These are phyloP conservation scores for cat (Felis catus) DNA, from an alignment of 2,113 vertebrate species.

Conservation along the genomic window DNA sequence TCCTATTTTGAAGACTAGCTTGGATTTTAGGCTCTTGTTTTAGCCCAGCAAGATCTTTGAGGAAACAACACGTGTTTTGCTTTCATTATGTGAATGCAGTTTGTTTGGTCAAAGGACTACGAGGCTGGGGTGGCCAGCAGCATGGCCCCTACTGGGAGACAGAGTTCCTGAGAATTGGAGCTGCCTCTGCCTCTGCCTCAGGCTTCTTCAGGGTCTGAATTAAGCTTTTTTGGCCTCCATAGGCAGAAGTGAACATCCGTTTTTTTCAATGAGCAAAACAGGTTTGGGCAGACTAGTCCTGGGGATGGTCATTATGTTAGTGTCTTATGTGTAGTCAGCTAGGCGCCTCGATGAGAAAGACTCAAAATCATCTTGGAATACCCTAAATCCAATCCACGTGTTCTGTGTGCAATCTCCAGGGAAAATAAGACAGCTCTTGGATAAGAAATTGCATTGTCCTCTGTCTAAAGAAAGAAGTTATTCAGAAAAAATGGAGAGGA, in stretches of 20 bases:
- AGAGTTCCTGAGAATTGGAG: neutral
- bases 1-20: neutral
- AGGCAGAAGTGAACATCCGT: neutral
- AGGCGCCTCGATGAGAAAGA: neutral
- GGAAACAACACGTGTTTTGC: neutral
- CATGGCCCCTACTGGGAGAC: neutral
- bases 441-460: neutral
- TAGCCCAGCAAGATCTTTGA: neutral
- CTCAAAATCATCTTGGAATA: neutral
- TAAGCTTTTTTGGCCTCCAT: neutral
- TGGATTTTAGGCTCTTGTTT: neutral
- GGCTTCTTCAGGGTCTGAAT: neutral
- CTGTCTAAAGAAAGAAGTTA: constrained; percentile 9
- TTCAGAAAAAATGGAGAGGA: neutral
- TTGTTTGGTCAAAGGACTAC: neutral
- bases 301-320: neutral
- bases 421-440: neutral
- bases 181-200: neutral
- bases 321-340: neutral
- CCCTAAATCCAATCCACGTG: neutral
- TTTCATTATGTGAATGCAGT: neutral
- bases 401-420: neutral
- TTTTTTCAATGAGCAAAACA: neutral
- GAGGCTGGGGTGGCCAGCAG: neutral
- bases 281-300: neutral